Conservation (phyloP, 2,888 invertebrate genomes). For the Drosophila testacea region DNA sequence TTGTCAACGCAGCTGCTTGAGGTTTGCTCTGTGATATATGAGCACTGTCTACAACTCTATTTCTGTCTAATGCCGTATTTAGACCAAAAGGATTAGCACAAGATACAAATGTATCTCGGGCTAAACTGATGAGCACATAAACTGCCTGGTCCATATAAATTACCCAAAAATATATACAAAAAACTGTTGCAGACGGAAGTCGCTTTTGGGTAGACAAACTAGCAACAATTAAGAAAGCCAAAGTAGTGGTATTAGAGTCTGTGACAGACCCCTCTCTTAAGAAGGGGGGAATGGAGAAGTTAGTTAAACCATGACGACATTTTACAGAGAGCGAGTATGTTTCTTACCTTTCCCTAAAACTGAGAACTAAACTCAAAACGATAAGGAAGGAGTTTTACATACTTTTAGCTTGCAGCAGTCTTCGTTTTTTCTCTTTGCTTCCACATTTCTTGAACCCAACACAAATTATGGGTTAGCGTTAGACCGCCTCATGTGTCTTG, state of each 20-base stretch:
- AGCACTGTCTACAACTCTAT: slow-evolving; percentile 56
- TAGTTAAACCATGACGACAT: slow-evolving; percentile 1
- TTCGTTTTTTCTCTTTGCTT: slow-evolving; percentile 39
- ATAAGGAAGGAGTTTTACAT: slow-evolving; percentile 41
- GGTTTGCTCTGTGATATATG: slow-evolving; percentile 65
- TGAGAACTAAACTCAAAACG: slow-evolving; percentile 15
- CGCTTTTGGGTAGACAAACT: slow-evolving; percentile 58
- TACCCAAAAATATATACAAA: slow-evolving; percentile 52
- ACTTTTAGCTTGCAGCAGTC: slow-evolving; percentile 25
- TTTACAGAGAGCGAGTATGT: neutral
- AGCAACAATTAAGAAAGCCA: slow-evolving; percentile 65
- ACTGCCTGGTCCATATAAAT: slow-evolving; percentile 58
- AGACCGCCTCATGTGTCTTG: slow-evolving; percentile 23
- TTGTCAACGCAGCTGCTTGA: slow-evolving; percentile 69
- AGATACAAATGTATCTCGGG: slow-evolving; percentile 68
- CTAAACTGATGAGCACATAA: slow-evolving; percentile 48
- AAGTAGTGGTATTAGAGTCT: slow-evolving; percentile 58
- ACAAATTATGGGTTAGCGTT: slow-evolving; percentile 73
- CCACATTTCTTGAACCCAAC: slow-evolving; percentile 55
- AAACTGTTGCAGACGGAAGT: slow-evolving; percentile 55
- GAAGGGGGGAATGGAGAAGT: neutral
- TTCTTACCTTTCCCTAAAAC: slow-evolving; percentile 29
- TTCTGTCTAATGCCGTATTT: slow-evolving; percentile 59
- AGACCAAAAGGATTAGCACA: slow-evolving; percentile 74
- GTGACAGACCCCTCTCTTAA: neutral